These are phyloP conservation scores for Microctenopoma stevenorrisi DNA, from an alignment of 2,797 vertebrate genomes.

Conservation along the genomic window DNA sequence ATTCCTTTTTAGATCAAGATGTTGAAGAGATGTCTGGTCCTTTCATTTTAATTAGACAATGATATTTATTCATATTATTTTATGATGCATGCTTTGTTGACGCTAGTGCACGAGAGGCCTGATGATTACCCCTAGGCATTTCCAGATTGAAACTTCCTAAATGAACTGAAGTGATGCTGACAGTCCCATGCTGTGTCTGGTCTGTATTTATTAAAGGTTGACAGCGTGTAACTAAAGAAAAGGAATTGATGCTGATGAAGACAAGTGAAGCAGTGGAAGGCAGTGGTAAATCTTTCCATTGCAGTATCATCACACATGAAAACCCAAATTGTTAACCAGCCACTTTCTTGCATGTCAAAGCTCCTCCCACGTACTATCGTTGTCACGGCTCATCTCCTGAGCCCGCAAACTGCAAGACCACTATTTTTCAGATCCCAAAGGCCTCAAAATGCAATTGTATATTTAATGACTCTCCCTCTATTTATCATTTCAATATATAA, in stretches of 20 bases:
- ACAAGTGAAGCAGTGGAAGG: conserved; percentile 57
- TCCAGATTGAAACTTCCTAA: conserved; percentile 43
- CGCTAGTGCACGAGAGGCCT: neutral
- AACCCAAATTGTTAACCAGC: conserved; percentile 52
- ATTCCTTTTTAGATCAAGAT: conserved; percentile 3
- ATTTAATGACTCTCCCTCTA: conserved; percentile 48
- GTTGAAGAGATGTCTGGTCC: conserved; percentile 4
- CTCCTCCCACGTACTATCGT: conserved; percentile 35
- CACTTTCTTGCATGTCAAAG: conserved; percentile 58
- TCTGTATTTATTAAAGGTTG: conserved; percentile 72
- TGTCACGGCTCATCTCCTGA: conserved; percentile 48
- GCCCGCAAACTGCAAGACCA: conserved; percentile 40
- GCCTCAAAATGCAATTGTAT: conserved; percentile 56
- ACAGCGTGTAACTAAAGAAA: conserved; percentile 66
- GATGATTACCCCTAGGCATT: conserved; percentile 24
- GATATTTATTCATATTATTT: conserved; percentile 22
- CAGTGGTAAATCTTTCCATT: conserved; percentile 51
- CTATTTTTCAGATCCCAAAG: conserved; percentile 42
- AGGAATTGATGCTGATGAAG: conserved; percentile 61
- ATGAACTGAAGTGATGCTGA: conserved; percentile 61
- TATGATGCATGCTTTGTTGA: conserved; percentile 9
- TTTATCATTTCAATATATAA: conserved; percentile 49
- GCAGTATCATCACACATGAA: conserved; percentile 62
- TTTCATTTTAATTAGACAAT: conserved; percentile 37
- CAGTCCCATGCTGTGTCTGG: conserved; percentile 61